phyloP scores from a whole-genome alignment of 2,797 vertebrate genomes.

The Poecile montanus region DNA sequence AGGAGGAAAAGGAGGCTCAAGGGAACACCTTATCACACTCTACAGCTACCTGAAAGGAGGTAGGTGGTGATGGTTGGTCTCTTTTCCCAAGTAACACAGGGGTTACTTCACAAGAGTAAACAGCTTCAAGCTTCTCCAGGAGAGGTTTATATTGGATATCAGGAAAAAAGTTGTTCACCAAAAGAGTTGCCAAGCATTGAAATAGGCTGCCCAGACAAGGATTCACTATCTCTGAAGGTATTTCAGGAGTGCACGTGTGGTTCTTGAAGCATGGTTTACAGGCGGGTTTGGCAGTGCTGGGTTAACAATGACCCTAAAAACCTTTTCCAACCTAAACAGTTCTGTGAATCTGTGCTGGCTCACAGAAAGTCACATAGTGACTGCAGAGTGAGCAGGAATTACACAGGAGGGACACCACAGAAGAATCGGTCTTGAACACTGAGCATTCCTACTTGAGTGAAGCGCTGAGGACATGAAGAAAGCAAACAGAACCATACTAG shows the following conservation, averaged over 20 bases:
- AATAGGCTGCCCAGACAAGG: not conserved
- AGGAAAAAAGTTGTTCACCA: not conserved
- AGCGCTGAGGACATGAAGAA: not conserved
- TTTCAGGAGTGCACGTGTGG: accelerated
- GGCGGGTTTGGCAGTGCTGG: not conserved
- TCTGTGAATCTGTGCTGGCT: not conserved
- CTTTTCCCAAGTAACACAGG: not conserved
- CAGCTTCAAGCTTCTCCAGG: not conserved
- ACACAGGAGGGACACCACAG: accelerated
- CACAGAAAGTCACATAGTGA: not conserved
- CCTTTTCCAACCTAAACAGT: accelerated
- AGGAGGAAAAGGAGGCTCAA: not conserved
- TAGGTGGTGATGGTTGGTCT: not conserved
- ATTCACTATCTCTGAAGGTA: not conserved
- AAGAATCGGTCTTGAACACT: not conserved
- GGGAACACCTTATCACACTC: not conserved
- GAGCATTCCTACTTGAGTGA: not conserved
- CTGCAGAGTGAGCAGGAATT: not conserved
- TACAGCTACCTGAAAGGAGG: not conserved
- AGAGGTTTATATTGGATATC: not conserved
- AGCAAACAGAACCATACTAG: not conserved
- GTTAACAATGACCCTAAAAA: too few relatives aligned
- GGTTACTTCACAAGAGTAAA: not conserved
- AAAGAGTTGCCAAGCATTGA: not conserved
- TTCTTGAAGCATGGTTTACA: not conserved